Evolutionary conservation across 1,140 invertebrate genomes (phyloP).

Genomic region (Brachionus calyciflorus): DNA sequence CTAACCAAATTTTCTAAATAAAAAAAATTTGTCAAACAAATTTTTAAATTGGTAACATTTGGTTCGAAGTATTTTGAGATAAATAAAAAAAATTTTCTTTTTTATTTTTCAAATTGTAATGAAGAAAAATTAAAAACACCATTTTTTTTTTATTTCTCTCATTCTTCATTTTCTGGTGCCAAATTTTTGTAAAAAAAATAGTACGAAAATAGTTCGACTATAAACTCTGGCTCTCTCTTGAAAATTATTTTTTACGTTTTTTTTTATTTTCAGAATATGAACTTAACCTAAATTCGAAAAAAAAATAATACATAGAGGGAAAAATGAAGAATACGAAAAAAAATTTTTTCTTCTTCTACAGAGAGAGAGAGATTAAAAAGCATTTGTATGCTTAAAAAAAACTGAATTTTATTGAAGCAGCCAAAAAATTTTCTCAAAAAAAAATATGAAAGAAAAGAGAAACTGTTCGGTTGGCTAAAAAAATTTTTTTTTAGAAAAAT

Average conservation of each 20-base stretch:
- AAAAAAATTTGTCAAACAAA: background rate
- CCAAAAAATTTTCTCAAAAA: background rate
- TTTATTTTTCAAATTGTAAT: background rate
- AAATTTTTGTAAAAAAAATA: background rate
- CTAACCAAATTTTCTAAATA: background rate
- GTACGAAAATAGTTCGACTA: background rate
- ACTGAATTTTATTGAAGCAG: background rate
- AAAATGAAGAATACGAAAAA: no score
- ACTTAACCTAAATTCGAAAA: constrained; percentile 32
- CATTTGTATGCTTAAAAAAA: background rate
- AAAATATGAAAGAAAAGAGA: background rate
- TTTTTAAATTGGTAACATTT: no score
- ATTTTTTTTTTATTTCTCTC: no score
- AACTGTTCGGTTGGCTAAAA: constrained; percentile 43
- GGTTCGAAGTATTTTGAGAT: no score
- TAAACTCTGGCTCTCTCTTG: background rate
- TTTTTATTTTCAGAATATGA: constrained; percentile 34
- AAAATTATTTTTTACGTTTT: background rate
- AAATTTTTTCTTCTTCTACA: no score
- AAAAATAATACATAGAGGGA: background rate
- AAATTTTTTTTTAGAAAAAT: no score
- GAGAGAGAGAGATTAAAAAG: background rate
- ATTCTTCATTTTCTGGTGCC: background rate
- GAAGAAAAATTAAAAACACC: background rate
- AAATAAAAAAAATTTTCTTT: no score